Evolutionary conservation across 1,140 invertebrate species (phyloP), one percentile per base, ranked within the genome.

Genomic region (Dendroctonus valens): DNA sequence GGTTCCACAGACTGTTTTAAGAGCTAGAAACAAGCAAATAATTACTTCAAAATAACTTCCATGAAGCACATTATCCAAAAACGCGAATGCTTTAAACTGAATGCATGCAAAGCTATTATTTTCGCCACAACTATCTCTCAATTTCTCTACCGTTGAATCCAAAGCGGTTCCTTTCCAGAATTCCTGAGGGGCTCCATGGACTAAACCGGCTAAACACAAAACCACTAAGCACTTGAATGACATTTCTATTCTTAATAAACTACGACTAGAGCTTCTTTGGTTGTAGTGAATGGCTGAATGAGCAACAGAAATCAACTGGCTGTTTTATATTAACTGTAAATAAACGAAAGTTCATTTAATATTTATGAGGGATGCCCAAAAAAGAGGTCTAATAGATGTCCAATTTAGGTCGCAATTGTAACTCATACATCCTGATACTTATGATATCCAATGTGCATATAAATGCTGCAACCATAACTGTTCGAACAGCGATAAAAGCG

Each of bases 71-170:
- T 86, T 86, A 77, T 91, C 89, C 73, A 92, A 79, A 57, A 91
- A 83, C 58, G 88, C 87, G 78, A 92, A 86, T 55, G 90, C 87
- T 74, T 90, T 91, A 80, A 86, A 90, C 78, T 92, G 91, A 79
- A 92, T 87, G 80, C 91, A 92, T 44, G 90, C 85, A 48, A 91
- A 83, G 7, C 88, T 87, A 74, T 92, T 89, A 72, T 88, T 87
- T 41, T 72, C 70, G 37, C 83, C 81, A 76, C 91, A 92, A 70
- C 89, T 86, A 41, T 81, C 81, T 73, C 86, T 85, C 76, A 90
- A 88, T 75, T 90, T 87, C 71, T 89, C 88, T 6, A 91, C 86
- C 74, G 89, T 83, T 40, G 82, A 80, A 69, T 90, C 87, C 83
- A 91, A 84, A 64, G 83, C 81, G 12, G 83, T 86, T 65, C 84